phyloP scores from a whole-genome alignment of 2,113 vertebrate genomes.

The Verasper variegatus region DNA sequence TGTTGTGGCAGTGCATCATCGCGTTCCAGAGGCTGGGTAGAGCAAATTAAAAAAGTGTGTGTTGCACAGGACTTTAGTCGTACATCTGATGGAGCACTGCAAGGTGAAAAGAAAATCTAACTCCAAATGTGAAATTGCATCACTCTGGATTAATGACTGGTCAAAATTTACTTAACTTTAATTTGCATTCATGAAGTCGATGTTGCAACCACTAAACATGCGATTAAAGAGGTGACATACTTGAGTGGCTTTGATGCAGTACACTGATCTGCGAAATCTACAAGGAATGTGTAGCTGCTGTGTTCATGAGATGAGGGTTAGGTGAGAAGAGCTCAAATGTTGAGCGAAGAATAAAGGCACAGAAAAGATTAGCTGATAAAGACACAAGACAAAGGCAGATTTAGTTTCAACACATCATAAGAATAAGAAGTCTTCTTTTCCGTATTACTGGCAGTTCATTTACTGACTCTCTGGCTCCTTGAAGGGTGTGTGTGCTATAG shows the following conservation, averaged over 20 bases:
- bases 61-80: too few relatives aligned
- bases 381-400: neutral
- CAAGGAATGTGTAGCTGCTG: too few relatives aligned
- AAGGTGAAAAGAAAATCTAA: too few relatives aligned
- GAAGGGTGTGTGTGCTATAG: neutral
- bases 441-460: neutral
- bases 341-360: too few relatives aligned
- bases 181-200: neutral
- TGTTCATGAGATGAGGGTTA: neutral
- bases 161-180: neutral
- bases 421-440: neutral
- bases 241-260: neutral
- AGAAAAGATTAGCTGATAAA: too few relatives aligned
- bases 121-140: too few relatives aligned
- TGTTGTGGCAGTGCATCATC: constrained; percentile 17
- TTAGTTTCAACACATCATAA: neutral
- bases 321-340: neutral
- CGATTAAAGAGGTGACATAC: neutral
- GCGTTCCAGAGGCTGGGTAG: constrained; percentile 1
- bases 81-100: too few relatives aligned
- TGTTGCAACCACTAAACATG: neutral
- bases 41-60: constrained; percentile 16
- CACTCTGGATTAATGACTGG: too few relatives aligned
- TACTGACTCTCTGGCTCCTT: neutral
- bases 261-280: neutral